Conservation (phyloP, 1,140 invertebrate genomes). For the Drosophila kanapiae region DNA sequence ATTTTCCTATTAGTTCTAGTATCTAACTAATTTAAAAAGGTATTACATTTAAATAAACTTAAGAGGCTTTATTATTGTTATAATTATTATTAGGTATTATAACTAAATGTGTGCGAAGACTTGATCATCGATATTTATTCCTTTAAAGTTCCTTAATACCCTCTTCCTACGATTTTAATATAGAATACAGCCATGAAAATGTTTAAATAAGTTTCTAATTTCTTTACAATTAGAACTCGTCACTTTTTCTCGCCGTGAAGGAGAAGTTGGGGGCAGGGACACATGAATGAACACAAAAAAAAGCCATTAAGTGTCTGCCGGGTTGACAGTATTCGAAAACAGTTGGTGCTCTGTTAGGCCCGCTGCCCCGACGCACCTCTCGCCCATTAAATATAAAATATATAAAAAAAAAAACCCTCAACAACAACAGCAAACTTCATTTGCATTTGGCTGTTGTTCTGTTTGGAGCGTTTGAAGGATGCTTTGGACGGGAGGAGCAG, state of each 20-base stretch:
- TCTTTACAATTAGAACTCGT: not conserved
- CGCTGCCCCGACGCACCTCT: constrained; percentile 13
- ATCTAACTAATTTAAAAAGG: too few relatives aligned
- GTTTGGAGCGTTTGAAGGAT: constrained; percentile 65
- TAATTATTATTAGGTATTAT: too few relatives aligned
- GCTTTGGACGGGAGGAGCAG: constrained; percentile 50
- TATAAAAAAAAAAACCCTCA: constrained; percentile 37
- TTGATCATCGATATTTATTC: too few relatives aligned
- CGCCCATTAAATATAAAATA: constrained; percentile 18
- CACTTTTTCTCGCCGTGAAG: not conserved
- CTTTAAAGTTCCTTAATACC: too few relatives aligned
- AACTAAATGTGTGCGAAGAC: too few relatives aligned
- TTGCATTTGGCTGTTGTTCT: constrained; percentile 68
- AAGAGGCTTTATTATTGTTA: too few relatives aligned
- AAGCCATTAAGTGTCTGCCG: constrained; percentile 78
- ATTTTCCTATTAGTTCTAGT: too few relatives aligned
- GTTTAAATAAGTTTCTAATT: not conserved
- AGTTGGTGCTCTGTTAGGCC: constrained; percentile 49
- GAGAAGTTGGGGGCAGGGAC: constrained; percentile 30
- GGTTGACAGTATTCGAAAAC: constrained; percentile 79
- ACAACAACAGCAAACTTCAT: constrained; percentile 65
- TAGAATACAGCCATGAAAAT: not conserved
- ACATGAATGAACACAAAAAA: constrained; percentile 55
- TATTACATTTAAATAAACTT: too few relatives aligned
- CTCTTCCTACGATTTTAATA: accelerated